Base-by-base conservation (phyloP, 1,140 invertebrate genomes). In the Oncopodura yosiiana region DNA sequence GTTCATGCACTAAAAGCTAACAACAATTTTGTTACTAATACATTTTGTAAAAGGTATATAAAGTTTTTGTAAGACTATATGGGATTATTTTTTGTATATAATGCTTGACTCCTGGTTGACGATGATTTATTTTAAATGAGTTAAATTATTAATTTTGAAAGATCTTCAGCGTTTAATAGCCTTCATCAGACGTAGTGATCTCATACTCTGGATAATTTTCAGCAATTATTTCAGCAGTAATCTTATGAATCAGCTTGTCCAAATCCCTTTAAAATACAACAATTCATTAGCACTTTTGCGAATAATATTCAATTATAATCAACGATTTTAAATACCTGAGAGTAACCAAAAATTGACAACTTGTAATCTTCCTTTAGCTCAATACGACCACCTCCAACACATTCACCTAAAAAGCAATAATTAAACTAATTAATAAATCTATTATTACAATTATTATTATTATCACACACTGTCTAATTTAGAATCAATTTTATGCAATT, bases 311-410 rank as follows among this genome's bases (percentile, higher is more conserved):
- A 29, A 46, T 14, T 29, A 2, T 5, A 19, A 36, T 44, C 9
- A 32, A 45, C 8, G 6, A 3, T 6, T 53, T 8, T 23, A 43
- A 58, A 68, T 68, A 81, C 81, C 74, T 86, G 81, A 18, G 88
- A 93, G 69, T 90, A 90, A 46, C 88, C 88, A 71, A 86, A 92
- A 56, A 94, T 85, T 64, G 82, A 77, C 42, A 94, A 78, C 66
- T 87, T 89, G n/a, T 76, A 73, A 2, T 71, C 18, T 42, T 48
- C 78, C 69, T 90, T 86, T 19, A 80, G 73, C n/a, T n/a, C n/a
- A 62, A 94, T 92, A 63, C 87, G 75, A 16, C 90, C 90, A 52
- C 89, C 89, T 8, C 89, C 89, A 9, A 86, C 65, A 66, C 84
- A 86, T 62, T 87, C 80, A 62, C 77, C 76, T 49, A 82, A 78